Conservation (phyloP, 1,140 invertebrate genomes). For the Zaprionus gabonicus region DNA sequence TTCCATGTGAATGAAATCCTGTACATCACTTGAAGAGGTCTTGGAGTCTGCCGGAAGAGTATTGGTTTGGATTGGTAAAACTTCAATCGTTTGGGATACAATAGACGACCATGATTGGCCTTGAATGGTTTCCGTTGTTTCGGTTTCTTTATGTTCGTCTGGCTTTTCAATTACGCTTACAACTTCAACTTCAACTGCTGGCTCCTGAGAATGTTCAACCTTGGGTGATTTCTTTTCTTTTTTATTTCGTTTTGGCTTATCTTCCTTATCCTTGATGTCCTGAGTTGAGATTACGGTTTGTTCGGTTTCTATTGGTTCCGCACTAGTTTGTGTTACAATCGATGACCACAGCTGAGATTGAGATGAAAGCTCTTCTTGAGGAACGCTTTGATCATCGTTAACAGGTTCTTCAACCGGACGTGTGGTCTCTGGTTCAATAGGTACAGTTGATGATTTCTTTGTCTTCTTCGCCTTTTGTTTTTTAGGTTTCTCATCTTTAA, state of each 20-base stretch:
- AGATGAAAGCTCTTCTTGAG: background rate
- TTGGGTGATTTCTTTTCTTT: conserved; percentile 1
- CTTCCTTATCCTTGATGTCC: background rate
- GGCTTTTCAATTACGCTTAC: background rate
- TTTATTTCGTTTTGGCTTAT: background rate
- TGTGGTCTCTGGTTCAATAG: background rate
- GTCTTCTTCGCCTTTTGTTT: conserved; percentile 42
- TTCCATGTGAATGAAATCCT: conserved; percentile 40
- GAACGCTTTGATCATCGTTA: background rate
- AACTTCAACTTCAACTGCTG: conserved; percentile 4
- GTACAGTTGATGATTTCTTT: conserved; percentile 10
- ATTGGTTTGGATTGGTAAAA: conserved; percentile 1
- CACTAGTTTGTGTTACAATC: background rate
- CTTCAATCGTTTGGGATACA: conserved; percentile 38
- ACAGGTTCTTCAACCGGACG: background rate
- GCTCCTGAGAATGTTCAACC: background rate
- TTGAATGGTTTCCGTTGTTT: background rate
- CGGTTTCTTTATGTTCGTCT: background rate
- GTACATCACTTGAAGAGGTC: background rate
- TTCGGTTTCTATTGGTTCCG: background rate
- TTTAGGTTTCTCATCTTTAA: conserved; percentile 16
- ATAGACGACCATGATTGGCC: conserved; percentile 58
- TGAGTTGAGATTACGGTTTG: background rate
- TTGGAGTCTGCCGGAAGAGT: background rate
- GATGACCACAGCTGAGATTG: background rate